phyloP scores from a whole-genome alignment of 2,113 vertebrate genomes.

The Dipodomys merriami region DNA sequence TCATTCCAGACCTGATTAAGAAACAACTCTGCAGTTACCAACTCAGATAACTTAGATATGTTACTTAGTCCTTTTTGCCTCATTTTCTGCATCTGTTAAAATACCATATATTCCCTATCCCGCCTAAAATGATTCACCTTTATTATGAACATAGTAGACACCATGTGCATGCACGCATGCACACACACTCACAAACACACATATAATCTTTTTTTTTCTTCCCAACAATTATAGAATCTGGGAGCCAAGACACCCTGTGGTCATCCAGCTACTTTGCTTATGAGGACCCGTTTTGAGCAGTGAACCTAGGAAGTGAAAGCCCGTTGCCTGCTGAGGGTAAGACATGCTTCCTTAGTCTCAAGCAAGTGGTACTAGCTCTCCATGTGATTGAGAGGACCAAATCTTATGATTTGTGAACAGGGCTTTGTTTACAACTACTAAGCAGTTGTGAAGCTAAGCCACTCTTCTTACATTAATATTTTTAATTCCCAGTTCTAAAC shows the following conservation, averaged over 20 bases:
- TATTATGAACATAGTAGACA: not conserved
- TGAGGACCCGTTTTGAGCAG: not conserved
- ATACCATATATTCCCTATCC: not conserved
- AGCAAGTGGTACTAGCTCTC: not conserved
- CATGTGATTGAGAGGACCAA: not conserved
- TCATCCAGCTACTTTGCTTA: not conserved
- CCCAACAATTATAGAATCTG: not conserved
- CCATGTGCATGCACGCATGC: too few species aligned
- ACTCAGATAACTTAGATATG: not conserved
- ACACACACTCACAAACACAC: too few species aligned
- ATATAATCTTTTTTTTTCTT: not conserved
- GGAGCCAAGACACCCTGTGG: too few species aligned
- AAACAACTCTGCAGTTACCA: not conserved
- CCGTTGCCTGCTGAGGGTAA: fast-evolving
- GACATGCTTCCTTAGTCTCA: not conserved
- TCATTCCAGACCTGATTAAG: not conserved
- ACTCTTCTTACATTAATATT: not conserved
- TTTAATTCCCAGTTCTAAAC: not conserved
- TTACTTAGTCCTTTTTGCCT: not conserved
- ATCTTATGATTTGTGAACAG: not conserved
- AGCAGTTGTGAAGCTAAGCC: not conserved
- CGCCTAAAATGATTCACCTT: not conserved
- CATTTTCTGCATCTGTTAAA: not conserved
- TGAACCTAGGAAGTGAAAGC: not conserved
- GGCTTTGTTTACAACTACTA: not conserved